Evolutionary conservation across 2,113 vertebrate species (phyloP), one percentile per base, ranked within the genome.

Genomic region (Myrmecophaga tridactyla): DNA sequence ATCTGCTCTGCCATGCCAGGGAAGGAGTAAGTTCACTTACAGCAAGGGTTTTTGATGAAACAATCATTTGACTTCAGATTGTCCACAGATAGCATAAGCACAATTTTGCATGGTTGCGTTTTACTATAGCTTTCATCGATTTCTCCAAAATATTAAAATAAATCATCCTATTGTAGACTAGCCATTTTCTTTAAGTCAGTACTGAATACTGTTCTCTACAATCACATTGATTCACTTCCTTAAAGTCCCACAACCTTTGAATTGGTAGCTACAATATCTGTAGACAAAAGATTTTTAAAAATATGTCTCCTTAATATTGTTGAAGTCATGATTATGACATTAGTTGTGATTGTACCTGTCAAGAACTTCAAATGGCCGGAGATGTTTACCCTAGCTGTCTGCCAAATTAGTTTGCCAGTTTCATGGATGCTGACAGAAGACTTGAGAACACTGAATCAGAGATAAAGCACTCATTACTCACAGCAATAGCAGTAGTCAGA

Each of bases 141-240:
- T 90, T 95, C 60, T 90, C 17, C 36, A 90, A 87, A 34, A 75
- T 84, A 51, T 39, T 90, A 76, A 95, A 39, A 78, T 69, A 77
- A 63, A 76, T 81, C 6, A 1, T 14, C 12, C 63, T 85, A 11
- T 17, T 86, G 14, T 7, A 73, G 95, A 84, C 12, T 18, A 90
- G 67, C 80, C 82, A 21, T 82, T 94, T 46, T 72, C 34, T 86
- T 90, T 2, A 48, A 34, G n/a, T 43, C 23, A 73, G 23, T 65
- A 43, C 23, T 46, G n/a, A 86, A 89, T 82, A 70, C n/a, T 25
- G 72, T 85, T 25, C 29, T 81, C n/a, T 58, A 63, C 48, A 92
- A 69, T 75, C 56, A 48, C n/a, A 69, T 94, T 51, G 62, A 60
- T 41, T 95, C 31, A 82, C 6, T 88, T 91, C 80, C 84, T 75